Base-by-base conservation (phyloP, 2,888 invertebrate species). In the Thumatha senex region DNA sequence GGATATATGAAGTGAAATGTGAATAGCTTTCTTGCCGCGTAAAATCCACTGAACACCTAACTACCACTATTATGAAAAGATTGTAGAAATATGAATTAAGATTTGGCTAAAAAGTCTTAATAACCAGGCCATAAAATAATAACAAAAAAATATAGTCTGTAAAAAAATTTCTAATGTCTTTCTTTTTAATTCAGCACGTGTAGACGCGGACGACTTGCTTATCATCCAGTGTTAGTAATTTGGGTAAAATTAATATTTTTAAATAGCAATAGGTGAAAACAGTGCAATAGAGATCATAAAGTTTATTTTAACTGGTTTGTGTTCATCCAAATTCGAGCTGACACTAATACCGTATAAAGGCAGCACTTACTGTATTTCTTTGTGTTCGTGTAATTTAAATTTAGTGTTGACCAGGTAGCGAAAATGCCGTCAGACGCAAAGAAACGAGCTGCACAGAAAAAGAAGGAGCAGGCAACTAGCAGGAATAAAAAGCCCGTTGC, bases 371-470 rank as follows among this genome's bases (percentile, higher is more conserved):
- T 30, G 18, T 39, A 43, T 46, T 57, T 62, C 47, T 63, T 60
- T 62, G 62, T 62, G 53, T 50, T 61, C 54, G 58, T 69, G 69
- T 58, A 59, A 60, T 60, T 47, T 53, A 52, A 56, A 57, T 67
- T 74, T 76, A 67, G 67, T 67, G 65, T 70, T 67, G 56, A 58
- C 43, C 60, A 63, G 70, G 61, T 67, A 63, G 43, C 60, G 67
- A 82, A 61, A 74, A 99, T 99, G 99, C 99, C 99, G 84, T 99
- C 99, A 74, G 99, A 99, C 90, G 96, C 98, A 33, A 99, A 99
- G 90, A 99, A 99, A 93, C 97, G 98, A 81, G 96, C 98, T 83
- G 98, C 97, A 80, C 97, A 97, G 80, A 98, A 98, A 86, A 99
- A 99, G 89, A 99, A 99, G 84, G 98, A 98, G 66, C 97, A 97